Conservation (phyloP, 2,113 vertebrate species). For the Herpailurus yagouaroundi region DNA sequence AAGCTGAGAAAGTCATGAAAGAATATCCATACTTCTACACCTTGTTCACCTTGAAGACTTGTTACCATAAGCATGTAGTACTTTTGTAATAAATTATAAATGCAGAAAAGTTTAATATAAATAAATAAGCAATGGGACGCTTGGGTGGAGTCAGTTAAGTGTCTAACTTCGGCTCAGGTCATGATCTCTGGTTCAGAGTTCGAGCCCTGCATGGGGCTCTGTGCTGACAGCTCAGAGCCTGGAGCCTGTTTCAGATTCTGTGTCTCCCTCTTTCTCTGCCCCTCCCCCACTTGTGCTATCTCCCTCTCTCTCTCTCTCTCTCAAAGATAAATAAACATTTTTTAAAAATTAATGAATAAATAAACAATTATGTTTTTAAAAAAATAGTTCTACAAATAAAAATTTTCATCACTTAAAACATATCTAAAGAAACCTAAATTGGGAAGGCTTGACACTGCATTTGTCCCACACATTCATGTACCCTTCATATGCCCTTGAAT, state of each 20-base stretch:
- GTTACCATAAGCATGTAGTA: not conserved
- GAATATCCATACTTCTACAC: not conserved
- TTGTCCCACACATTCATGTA: not conserved
- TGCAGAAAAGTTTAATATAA: not conserved
- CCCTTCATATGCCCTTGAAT: not conserved
- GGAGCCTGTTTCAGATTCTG: too few relatives aligned
- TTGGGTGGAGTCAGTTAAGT: too few relatives aligned
- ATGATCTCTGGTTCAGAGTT: too few relatives aligned
- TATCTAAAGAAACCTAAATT: not conserved
- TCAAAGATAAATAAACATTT: too few relatives aligned
- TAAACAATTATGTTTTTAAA: not conserved
- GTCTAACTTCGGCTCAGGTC: too few relatives aligned
- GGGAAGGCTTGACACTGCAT: rapidly evolving
- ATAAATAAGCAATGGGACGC: not conserved
- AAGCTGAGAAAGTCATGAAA: not conserved
- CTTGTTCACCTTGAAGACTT: not conserved
- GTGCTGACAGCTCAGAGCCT: too few relatives aligned
- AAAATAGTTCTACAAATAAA: not conserved
- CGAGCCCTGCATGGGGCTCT: too few relatives aligned
- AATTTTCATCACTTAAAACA: not conserved
- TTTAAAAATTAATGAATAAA: not conserved
- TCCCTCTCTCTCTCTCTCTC: too few relatives aligned
- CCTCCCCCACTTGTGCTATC: too few relatives aligned
- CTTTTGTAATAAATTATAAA: slow-evolving; percentile 19
- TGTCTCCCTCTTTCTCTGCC: too few relatives aligned